Conservation (phyloP, 2,888 invertebrate genomes). For the Metopia argyrocephala region DNA sequence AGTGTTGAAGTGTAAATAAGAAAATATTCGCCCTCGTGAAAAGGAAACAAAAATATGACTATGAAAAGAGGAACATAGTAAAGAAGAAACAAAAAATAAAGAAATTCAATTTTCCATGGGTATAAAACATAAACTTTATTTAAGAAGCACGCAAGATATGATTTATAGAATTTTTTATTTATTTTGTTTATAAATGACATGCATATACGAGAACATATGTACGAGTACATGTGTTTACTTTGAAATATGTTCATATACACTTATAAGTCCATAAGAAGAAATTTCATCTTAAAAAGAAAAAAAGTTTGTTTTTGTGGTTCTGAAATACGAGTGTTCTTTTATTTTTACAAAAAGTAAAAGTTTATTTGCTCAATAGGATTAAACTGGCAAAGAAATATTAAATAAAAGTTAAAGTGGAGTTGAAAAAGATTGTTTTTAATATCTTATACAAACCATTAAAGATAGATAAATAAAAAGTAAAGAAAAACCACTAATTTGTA, state of each 20-base stretch:
- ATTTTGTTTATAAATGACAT: no score
- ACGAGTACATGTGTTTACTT: no score
- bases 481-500: background rate
- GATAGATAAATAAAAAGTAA: background rate
- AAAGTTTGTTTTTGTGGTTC: background rate
- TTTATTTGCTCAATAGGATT: constrained; percentile 40
- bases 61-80: background rate
- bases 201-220: no score
- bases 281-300: no score
- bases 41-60: constrained; percentile 4
- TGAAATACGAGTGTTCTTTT: no score
- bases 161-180: constrained; percentile 39
- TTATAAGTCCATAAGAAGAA: no score
- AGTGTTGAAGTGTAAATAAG: constrained; percentile 59
- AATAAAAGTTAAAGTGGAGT: background rate
- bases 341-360: background rate
- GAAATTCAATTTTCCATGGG: background rate
- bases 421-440: background rate
- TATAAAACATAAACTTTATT: background rate
- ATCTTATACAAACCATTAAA: background rate
- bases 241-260: no score
- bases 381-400: background rate
- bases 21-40: background rate
- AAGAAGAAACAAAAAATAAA: background rate
- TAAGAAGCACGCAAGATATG: constrained; percentile 34